A percentile compares a stretch with the other conserved stretches of the same genome.
Conservation (phyloP, 2,888 invertebrate species). For the Eretmocerus hayati region DNA sequence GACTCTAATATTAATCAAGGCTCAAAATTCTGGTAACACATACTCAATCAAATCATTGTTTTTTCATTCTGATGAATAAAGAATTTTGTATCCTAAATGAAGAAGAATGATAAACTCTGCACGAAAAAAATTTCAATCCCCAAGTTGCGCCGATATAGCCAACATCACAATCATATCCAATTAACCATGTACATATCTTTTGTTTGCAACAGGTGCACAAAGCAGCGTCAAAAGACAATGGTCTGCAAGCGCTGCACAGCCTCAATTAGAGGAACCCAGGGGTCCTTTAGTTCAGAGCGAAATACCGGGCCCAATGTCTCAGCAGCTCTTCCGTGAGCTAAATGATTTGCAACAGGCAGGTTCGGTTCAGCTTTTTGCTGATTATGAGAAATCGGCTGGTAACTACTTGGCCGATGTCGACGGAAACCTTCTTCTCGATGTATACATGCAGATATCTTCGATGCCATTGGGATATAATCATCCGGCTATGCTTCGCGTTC, state of each 20-base stretch:
- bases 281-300: constrained; percentile 32
- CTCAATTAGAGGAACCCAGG: constrained; percentile 32
- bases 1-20: too few species aligned
- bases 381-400: constrained; percentile 86
- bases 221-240: too few species aligned
- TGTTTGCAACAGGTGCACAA: too few species aligned
- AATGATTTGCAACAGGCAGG: constrained; percentile 57
- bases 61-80: too few species aligned
- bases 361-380: constrained; percentile 80
- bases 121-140: too few species aligned
- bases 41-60: too few species aligned
- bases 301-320: constrained; percentile 40
- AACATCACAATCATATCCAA: too few species aligned
- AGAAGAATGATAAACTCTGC: too few species aligned
- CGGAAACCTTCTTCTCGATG: constrained; percentile 81
- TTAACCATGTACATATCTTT: too few species aligned
- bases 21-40: too few species aligned
- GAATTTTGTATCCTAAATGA: too few species aligned
- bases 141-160: too few species aligned
- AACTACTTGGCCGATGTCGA: constrained; percentile 95
- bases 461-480: constrained; percentile 92
- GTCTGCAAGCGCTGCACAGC: neutral
- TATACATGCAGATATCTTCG: constrained; percentile 90
- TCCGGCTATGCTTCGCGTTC: constrained; percentile 69
- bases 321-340: constrained; percentile 35